A percentile compares a stretch with the other conserved stretches of the same genome.
phyloP scores from a whole-genome alignment of 2,888 invertebrate species.

The Thalpophila matura region DNA sequence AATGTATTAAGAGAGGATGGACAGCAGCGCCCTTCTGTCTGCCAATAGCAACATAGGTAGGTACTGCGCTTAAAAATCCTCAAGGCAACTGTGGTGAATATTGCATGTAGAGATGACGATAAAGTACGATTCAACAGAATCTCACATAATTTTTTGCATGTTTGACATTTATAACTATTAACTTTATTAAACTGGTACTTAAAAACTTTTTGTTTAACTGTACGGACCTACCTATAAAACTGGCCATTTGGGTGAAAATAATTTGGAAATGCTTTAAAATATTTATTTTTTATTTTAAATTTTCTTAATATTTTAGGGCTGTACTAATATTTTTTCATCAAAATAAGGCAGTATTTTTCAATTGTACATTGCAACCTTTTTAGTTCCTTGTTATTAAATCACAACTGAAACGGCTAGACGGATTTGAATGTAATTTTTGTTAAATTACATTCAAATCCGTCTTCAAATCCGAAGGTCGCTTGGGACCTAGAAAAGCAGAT shows the following conservation, averaged over 20 bases:
- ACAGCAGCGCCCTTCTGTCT: constrained; percentile 13
- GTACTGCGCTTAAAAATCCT: not conserved
- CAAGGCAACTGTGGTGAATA: not conserved
- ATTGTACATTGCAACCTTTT: not conserved
- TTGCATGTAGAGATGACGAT: too few species aligned
- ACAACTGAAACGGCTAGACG: too few species aligned
- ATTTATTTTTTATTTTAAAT: not conserved
- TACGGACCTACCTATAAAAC: not conserved
- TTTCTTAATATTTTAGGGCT: not conserved
- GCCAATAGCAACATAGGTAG: constrained; percentile 23
- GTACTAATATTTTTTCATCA: not conserved
- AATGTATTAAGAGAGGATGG: too few species aligned
- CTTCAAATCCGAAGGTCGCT: too few species aligned
- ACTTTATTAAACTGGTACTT: too few species aligned
- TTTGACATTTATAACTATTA: too few species aligned
- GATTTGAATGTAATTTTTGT: not conserved
- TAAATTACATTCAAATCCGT: too few species aligned
- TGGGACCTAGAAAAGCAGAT: too few species aligned
- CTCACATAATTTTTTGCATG: not conserved
- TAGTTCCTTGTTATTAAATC: too few species aligned
- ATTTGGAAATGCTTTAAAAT: not conserved
- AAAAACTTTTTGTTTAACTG: not conserved
- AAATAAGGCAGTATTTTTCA: not conserved
- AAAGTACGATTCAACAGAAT: too few species aligned
- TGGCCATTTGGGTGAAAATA: not conserved